Evolutionary conservation across 2,888 invertebrate genomes (phyloP), one percentile per base, ranked within the genome.

Genomic region (Rhaphigaster nebulosa): DNA sequence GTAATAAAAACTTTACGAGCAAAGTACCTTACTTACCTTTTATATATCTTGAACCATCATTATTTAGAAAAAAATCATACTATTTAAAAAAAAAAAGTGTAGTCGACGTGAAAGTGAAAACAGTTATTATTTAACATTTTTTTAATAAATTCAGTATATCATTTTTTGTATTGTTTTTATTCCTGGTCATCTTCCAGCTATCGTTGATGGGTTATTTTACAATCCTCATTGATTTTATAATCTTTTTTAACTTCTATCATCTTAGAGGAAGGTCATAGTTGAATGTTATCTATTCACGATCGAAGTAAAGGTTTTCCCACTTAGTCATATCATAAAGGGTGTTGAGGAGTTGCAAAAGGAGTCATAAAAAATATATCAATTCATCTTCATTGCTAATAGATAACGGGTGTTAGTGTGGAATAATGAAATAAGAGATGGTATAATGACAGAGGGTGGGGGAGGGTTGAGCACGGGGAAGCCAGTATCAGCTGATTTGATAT

Each of bases 401-500:
- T 84, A 84, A 50, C 45, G 15, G 45, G 12, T 50, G 84, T 45
- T 84, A 26, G 12, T 13, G n/a, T 13, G 26, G 10, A 50, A 38
- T 50, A 50, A 50, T 45, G 41, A 50, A 50, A 50, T 84, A 50
- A 84, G 45, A 45, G n/a, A n/a, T 84, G 70, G 38, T 38, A 38
- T 76, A 76, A 84, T 26, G 84, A 84, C 26, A 84, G 26, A 84
- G 80, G 13, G 23, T 38, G 13, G 38, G 6, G 38, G 80, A 80
- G 23, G 80, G 3, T n/a, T n/a, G 84, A 13, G 84, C 2, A 45
- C 3, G 84, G 26, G 26, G 23, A 84, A 41, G n/a, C 41, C 45
- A 84, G 45, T 41, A 80, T 45, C 23, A 12, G 45, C 84, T 84
- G 45, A 84, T 84, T 84, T 45, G 84, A 84, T 84, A 84, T 84